Evolutionary conservation across 1,140 invertebrate genomes (phyloP), one percentile per base, ranked within the genome.

Genomic region (Ceratosolen solmsi): DNA sequence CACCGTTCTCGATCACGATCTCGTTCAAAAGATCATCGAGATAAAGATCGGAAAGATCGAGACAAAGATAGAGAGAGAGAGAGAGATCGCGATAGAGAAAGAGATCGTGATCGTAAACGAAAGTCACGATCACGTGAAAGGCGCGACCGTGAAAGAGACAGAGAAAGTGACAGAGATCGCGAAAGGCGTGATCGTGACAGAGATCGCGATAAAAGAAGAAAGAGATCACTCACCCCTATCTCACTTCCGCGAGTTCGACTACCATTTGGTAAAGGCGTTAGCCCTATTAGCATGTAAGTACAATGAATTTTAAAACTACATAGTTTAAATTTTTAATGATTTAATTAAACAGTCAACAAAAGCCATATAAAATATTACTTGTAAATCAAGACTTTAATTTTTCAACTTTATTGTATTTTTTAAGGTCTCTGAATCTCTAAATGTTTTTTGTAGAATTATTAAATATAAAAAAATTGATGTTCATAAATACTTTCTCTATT

Each of bases 1-100:
- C 91, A 91, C 82, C 90, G 92, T 8, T 92, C 92, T 41, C 89
- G 92, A 60, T 91, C 90, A 36, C 89, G 92, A 79, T 92, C 91
- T 46, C 88, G 89, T 75, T 92, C 91, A 20, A 86, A 90, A 49
- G 90, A 90, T 38, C 89, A 86, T 27, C 83, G 89, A 78, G 86
- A 89, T 76, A 86, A 88, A 85, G 93, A 94, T 83, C 91, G 92
- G 11, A 86, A 88, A 17, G 90, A 90, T 77, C 86, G 88, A 65
- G 89, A 89, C 36, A 88, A 90, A 71, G 92, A 91, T 49, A 85
- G 89, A 13, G 92, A 90, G 27, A 85, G 88, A 20, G 89, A 87
- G 9, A 88, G 90, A 51, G 91, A 90, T 74, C 86, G 89, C 7
- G 92, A 93, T 73, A 85, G 89, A 1, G 92, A 92, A 58, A 88